These are phyloP conservation scores for Sebastes hubbsi DNA, from an alignment of 2,797 vertebrate genomes.

Conservation along the genomic window DNA sequence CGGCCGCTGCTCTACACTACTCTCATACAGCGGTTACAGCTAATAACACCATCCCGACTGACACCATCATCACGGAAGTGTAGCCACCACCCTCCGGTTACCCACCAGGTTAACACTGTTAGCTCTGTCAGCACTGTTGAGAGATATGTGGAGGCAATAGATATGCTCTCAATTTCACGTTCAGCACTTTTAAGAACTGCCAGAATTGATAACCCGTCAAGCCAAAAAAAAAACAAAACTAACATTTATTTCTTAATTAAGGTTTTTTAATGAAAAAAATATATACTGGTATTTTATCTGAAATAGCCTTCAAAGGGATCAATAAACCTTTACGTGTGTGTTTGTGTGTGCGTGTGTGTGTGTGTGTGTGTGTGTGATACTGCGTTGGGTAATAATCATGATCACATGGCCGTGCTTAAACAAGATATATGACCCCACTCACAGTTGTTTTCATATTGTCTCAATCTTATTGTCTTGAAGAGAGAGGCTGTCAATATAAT, in stretches of 20 bases:
- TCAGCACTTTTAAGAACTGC: too few species aligned
- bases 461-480: neutral
- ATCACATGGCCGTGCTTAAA: too few species aligned
- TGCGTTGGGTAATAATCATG: conserved; percentile 4
- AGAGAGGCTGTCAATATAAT: neutral
- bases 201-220: neutral
- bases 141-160: too few species aligned
- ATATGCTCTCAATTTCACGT: too few species aligned
- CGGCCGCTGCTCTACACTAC: too few species aligned
- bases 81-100: neutral
- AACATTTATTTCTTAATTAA: conserved; percentile 29
- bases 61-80: too few species aligned
- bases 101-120: neutral
- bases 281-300: neutral
- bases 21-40: too few species aligned
- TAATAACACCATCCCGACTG: too few species aligned
- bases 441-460: neutral
- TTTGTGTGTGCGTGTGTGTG: too few species aligned
- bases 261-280: too few species aligned
- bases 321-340: neutral
- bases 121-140: neutral
- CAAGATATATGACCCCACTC: too few species aligned
- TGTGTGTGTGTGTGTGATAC: neutral
- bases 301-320: neutral
- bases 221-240: neutral